A percentile compares a stretch with the other conserved stretches of the same genome.
phyloP scores from a whole-genome alignment of 2,797 vertebrate genomes.

The Melanotaenia pygmaea region DNA sequence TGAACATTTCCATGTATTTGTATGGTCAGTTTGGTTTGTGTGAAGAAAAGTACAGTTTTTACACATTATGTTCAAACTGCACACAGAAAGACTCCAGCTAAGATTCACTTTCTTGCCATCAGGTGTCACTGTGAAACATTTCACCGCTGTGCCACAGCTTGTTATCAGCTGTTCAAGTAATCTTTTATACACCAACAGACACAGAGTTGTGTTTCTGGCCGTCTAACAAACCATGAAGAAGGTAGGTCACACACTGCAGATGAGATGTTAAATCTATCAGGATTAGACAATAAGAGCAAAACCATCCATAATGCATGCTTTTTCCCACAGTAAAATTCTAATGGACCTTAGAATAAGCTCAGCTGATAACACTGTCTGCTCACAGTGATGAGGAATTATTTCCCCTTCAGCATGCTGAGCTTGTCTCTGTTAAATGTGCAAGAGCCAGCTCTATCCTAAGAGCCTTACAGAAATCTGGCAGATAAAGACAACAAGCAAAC shows the following conservation, averaged over 20 bases:
- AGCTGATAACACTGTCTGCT: background rate
- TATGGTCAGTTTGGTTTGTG: background rate
- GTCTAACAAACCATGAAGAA: background rate
- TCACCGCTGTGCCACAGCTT: background rate
- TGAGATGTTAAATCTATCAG: background rate
- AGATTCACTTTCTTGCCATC: background rate
- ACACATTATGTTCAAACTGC: background rate
- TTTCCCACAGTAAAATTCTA: conserved; percentile 1
- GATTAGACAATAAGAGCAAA: background rate
- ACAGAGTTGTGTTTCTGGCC: background rate
- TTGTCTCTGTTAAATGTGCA: conserved; percentile 4
- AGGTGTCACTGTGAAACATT: background rate
- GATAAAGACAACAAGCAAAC: conserved; percentile 8
- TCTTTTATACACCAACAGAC: background rate
- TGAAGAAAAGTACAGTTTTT: background rate
- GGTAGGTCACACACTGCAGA: background rate
- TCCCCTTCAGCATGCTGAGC: background rate
- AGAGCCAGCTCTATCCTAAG: background rate
- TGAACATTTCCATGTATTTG: background rate
- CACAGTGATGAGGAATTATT: conserved; percentile 1
- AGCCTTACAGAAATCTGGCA: background rate
- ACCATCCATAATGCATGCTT: background rate
- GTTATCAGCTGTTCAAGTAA: background rate
- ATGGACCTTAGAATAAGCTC: background rate
- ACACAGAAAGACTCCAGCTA: background rate